These are phyloP conservation scores for Thymallus thymallus DNA, from an alignment of 2,113 vertebrate species.

Conservation along the genomic window DNA sequence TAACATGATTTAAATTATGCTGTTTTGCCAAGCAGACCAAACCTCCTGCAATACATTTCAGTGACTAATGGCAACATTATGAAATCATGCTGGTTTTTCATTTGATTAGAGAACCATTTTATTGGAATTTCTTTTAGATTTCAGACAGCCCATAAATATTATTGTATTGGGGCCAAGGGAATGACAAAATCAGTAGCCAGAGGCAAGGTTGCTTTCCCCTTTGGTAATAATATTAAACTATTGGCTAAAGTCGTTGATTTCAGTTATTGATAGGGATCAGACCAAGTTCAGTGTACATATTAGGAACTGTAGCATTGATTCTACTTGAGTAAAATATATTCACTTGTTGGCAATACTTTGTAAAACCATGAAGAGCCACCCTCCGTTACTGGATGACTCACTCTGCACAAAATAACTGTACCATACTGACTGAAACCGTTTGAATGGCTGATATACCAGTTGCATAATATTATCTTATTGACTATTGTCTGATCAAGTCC, in stretches of 20 bases:
- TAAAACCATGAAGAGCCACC: too few relatives aligned
- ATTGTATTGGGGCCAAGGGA: slow-evolving; percentile 31
- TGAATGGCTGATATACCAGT: neutral
- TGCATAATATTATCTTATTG: neutral
- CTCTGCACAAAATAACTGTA: neutral
- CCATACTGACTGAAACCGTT: neutral
- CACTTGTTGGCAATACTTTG: neutral
- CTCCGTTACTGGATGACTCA: too few relatives aligned
- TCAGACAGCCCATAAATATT: slow-evolving; percentile 49
- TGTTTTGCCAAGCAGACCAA: slow-evolving; percentile 21
- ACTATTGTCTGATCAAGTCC: neutral
- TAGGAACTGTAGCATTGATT: neutral
- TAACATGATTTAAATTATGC: slow-evolving; percentile 34
- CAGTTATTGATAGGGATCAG: neutral
- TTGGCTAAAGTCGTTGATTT: neutral
- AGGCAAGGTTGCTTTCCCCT: neutral
- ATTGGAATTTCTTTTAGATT: slow-evolving; percentile 43
- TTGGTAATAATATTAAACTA: too few relatives aligned
- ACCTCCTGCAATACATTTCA: slow-evolving; percentile 3
- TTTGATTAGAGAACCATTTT: slow-evolving; percentile 29
- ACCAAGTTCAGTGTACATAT: neutral
- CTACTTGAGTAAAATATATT: neutral
- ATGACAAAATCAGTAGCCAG: neutral
- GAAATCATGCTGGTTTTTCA: slow-evolving; percentile 37
- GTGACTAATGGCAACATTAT: slow-evolving; percentile 42